Evolutionary conservation across 2,888 invertebrate species (phyloP).

Genomic region (Pristionchus fissidentatus): DNA sequence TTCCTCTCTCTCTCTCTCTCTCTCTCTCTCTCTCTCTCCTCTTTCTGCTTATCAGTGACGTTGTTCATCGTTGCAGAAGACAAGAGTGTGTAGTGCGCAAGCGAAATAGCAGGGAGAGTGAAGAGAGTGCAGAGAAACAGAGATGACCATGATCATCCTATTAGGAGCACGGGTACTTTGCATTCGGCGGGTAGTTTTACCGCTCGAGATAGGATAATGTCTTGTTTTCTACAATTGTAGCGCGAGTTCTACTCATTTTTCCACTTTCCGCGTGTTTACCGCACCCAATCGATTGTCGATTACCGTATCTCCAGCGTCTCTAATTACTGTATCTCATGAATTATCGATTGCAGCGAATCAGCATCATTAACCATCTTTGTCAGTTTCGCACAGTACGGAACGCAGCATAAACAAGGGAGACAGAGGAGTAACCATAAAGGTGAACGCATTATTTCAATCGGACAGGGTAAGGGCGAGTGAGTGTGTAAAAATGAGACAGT

Average conservation of each 20-base stretch:
- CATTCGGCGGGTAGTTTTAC: not conserved
- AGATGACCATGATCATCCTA: slow-evolving; percentile 28
- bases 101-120: not conserved
- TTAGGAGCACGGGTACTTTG: slow-evolving; percentile 12
- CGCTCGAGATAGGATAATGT: not conserved
- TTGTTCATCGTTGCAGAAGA: not conserved
- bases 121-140: not conserved
- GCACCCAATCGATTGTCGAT: not conserved
- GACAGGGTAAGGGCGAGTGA: not conserved
- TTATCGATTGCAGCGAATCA: not conserved
- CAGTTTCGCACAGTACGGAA: slow-evolving; percentile 38
- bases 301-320: not conserved
- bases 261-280: not conserved
- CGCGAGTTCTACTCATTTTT: not conserved
- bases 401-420: not conserved
- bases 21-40: not conserved
- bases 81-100: not conserved
- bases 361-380: not conserved
- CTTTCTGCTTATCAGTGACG: slow-evolving; percentile 11
- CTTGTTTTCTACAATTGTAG: too few relatives aligned
- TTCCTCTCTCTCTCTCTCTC: not conserved
- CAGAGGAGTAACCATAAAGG: slow-evolving; percentile 31
- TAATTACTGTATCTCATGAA: not conserved
- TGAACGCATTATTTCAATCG: too few relatives aligned
- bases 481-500: too few relatives aligned